These are phyloP conservation scores for Drosophila pruinosa DNA, from an alignment of 1,140 invertebrate species.

Conservation along the genomic window DNA sequence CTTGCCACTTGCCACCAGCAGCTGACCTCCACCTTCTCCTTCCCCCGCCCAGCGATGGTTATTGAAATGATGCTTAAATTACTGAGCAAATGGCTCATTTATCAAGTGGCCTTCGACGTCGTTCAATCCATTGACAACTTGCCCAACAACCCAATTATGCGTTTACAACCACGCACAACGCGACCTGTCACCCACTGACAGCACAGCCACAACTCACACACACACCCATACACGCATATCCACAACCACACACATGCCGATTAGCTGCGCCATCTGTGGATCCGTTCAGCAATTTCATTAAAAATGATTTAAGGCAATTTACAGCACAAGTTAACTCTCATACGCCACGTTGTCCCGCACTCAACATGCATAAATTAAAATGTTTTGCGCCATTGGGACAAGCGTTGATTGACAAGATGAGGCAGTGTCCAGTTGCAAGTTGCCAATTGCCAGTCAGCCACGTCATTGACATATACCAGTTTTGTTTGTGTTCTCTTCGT, in stretches of 20 bases:
- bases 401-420: constrained; percentile 49
- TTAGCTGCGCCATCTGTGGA: constrained; percentile 55
- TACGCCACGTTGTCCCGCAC: not conserved
- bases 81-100: constrained; percentile 79
- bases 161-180: constrained; percentile 18
- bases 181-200: constrained; percentile 49
- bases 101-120: constrained; percentile 53
- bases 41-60: constrained; percentile 21
- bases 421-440: constrained; percentile 26
- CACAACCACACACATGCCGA: constrained; percentile 21
- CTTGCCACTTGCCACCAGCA: constrained; percentile 14
- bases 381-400: constrained; percentile 24
- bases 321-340: constrained; percentile 19
- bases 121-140: constrained; percentile 53
- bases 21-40: constrained; percentile 5
- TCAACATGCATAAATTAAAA: constrained; percentile 66
- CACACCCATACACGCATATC: not conserved
- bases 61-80: constrained; percentile 78
- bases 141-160: constrained; percentile 49
- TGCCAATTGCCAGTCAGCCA: not conserved
- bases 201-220: constrained; percentile 4
- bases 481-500: not conserved
- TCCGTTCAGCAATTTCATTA: constrained; percentile 78
- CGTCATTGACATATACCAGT: not conserved
- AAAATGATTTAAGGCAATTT: constrained; percentile 73